These are phyloP conservation scores for Anoplolepis gracilipes DNA, from an alignment of 1,140 invertebrate genomes.

Conservation along the genomic window DNA sequence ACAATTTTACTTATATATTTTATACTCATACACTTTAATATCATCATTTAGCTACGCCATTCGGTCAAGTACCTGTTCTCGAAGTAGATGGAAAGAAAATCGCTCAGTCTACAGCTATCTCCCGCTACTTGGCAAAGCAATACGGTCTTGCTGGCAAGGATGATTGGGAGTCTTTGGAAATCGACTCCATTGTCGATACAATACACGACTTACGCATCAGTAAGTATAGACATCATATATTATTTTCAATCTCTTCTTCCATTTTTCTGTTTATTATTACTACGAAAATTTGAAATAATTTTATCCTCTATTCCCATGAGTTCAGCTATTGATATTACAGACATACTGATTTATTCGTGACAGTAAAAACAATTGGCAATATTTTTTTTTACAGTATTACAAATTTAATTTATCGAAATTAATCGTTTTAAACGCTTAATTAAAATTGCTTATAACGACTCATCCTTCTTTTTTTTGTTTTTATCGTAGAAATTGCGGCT, in stretches of 20 bases:
- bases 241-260: too few species aligned
- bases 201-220: constrained; percentile 81
- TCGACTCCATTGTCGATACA: constrained; percentile 89
- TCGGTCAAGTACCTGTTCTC: constrained; percentile 91
- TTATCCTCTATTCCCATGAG: too few species aligned
- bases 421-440: neutral
- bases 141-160: constrained; percentile 88
- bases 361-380: too few species aligned
- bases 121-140: constrained; percentile 90
- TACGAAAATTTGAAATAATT: neutral
- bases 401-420: neutral
- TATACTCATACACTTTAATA: constrained; percentile 16
- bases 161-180: constrained; percentile 89
- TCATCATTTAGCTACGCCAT: constrained; percentile 88
- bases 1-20: neutral
- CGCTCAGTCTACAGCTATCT: constrained; percentile 90
- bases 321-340: too few species aligned
- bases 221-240: constrained; percentile 67
- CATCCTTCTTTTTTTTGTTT: constrained; percentile 62
- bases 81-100: constrained; percentile 90
- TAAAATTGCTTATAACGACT: constrained; percentile 12
- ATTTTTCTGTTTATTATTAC: too few species aligned
- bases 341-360: too few species aligned
- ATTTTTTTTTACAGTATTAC: too few species aligned
- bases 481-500: constrained; percentile 76